These are phyloP conservation scores for Apodemus sylvaticus DNA, from an alignment of 2,113 vertebrate species.

Conservation along the genomic window DNA sequence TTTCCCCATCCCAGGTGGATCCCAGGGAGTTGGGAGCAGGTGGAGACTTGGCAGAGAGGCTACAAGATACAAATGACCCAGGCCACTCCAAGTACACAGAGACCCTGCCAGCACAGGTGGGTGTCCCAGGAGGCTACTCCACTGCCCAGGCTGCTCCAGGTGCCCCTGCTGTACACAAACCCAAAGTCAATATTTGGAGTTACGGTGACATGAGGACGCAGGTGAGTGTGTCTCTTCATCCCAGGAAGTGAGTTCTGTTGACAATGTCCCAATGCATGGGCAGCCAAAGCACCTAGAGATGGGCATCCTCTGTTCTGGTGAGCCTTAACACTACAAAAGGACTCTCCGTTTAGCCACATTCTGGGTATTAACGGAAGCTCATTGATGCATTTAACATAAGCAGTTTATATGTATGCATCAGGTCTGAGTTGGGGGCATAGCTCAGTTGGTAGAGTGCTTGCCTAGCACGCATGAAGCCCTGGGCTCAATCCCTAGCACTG, in stretches of 20 bases:
- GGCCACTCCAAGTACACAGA: constrained; percentile 25
- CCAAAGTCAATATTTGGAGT: not conserved
- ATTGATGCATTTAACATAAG: not conserved
- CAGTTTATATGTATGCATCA: not conserved
- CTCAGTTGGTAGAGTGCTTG: not conserved
- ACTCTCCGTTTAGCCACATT: not conserved
- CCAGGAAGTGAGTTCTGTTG: not conserved
- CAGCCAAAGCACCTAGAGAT: not conserved
- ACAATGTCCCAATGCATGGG: not conserved
- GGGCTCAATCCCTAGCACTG: not conserved
- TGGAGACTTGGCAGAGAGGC: constrained; percentile 64
- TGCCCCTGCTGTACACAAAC: not conserved
- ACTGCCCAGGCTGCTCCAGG: not conserved
- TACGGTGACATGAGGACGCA: not conserved
- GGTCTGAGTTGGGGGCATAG: not conserved
- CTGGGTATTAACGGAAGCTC: no score
- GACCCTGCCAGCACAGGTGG: constrained; percentile 37
- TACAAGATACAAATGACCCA: constrained; percentile 11
- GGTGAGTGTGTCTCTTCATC: not conserved
- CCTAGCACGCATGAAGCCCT: not conserved
- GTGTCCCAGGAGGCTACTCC: constrained; percentile 15
- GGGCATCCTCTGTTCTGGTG: not conserved
- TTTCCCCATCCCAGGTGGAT: constrained; percentile 65
- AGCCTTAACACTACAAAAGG: not conserved
- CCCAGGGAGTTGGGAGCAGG: constrained; percentile 61